A percentile compares a stretch with the other conserved stretches of the same genome.
Evolutionary conservation across 35 echinoderm and acorn worm species (phyloP).

Genomic region (Apostichopus japonicus): DNA sequence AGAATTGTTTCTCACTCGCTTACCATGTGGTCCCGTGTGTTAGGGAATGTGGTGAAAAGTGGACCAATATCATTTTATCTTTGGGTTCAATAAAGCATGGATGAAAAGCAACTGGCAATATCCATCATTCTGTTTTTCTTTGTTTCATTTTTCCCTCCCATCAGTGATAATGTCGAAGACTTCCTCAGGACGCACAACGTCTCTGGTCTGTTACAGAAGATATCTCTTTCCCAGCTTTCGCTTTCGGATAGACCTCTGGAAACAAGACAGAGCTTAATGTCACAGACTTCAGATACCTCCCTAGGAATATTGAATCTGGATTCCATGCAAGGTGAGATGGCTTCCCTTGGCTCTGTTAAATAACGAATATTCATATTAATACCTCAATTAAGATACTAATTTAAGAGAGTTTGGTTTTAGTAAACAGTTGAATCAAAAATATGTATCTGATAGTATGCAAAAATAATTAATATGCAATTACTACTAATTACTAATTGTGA

Average conservation of each 20-base stretch:
- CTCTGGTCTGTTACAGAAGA: slow-evolving; percentile 30
- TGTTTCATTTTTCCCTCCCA: neutral
- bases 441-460: too few relatives aligned
- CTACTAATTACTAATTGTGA: too few relatives aligned
- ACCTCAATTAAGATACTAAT: too few relatives aligned
- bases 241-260: neutral
- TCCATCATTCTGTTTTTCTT: neutral
- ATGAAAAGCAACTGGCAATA: neutral
- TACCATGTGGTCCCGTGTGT: too few relatives aligned
- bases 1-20: too few relatives aligned
- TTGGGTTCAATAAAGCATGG: too few relatives aligned
- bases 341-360: neutral
- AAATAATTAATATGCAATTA: too few relatives aligned
- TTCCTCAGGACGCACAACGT: slow-evolving; percentile 46
- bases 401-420: too few relatives aligned
- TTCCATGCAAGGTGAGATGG: slow-evolving; percentile 50
- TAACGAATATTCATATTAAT: too few relatives aligned
- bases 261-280: slow-evolving; percentile 20
- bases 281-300: slow-evolving; percentile 29
- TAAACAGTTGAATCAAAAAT: too few relatives aligned
- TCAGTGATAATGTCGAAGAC: slow-evolving; percentile 36
- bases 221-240: slow-evolving; percentile 34
- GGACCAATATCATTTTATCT: neutral
- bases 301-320: slow-evolving; percentile 48
- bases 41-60: too few relatives aligned